A percentile compares a stretch with the other conserved stretches of the same genome.
phyloP scores from a whole-genome alignment of 1,140 invertebrate species.

The Paraescarpia echinospica region DNA sequence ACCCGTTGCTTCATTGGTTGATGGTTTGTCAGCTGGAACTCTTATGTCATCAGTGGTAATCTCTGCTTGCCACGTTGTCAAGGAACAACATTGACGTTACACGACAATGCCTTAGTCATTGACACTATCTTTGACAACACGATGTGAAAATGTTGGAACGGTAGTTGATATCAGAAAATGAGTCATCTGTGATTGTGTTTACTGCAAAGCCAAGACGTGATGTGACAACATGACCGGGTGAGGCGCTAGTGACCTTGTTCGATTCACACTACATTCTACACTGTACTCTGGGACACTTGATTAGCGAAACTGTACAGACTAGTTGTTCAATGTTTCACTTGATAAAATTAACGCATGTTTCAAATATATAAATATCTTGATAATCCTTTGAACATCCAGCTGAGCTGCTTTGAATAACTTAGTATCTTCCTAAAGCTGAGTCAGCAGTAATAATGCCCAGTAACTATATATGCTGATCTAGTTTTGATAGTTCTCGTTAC shows the following conservation, averaged over 20 bases:
- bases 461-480: background rate
- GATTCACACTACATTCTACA: background rate
- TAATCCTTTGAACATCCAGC: background rate
- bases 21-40: background rate
- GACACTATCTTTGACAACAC: background rate
- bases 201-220: background rate
- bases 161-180: background rate
- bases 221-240: background rate
- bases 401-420: background rate
- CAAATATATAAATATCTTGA: background rate
- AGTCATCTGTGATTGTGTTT: background rate
- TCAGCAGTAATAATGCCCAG: too few relatives aligned
- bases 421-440: too few relatives aligned
- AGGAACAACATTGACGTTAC: background rate
- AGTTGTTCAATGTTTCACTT: background rate
- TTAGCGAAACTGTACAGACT: background rate
- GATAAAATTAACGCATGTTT: background rate
- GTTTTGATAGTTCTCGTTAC: background rate
- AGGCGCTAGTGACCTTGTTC: background rate
- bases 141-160: background rate
- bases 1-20: background rate
- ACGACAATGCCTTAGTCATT: background rate
- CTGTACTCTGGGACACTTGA: background rate
- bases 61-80: background rate
- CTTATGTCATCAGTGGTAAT: background rate